phyloP scores from a whole-genome alignment of 2,888 invertebrate genomes.

The Linnaemya tessellans region DNA sequence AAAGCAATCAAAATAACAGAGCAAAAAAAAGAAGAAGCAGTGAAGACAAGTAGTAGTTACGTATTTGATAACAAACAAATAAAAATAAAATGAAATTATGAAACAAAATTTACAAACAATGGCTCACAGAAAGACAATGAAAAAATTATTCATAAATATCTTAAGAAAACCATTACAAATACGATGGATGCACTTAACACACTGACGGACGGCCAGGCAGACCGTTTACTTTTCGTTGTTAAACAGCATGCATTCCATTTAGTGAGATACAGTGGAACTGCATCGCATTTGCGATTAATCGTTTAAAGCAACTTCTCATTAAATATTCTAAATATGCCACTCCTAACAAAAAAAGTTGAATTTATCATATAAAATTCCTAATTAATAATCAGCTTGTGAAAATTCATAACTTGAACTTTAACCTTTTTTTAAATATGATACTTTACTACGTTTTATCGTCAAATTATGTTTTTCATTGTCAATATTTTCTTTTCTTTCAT shows the following conservation, averaged over 20 bases:
- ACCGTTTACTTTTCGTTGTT: conserved; percentile 3
- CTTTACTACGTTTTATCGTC: too few species aligned
- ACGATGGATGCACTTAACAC: conserved; percentile 10
- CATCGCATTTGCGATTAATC: background rate
- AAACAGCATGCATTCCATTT: conserved; percentile 28
- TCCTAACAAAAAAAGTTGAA: too few species aligned
- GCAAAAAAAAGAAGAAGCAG: conserved; percentile 33
- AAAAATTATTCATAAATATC: conserved; percentile 18
- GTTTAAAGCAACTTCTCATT: too few species aligned
- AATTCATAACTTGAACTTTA: too few species aligned
- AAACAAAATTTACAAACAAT: conserved; percentile 40
- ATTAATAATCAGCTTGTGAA: too few species aligned
- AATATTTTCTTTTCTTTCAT: too few species aligned
- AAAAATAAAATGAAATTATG: background rate
- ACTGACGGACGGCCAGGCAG: background rate
- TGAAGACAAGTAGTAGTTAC: conserved; percentile 42
- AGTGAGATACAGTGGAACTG: conserved; percentile 25
- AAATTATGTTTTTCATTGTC: too few species aligned
- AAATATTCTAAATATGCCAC: too few species aligned
- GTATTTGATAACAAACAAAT: background rate
- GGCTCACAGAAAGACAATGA: conserved; percentile 41
- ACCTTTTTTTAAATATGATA: too few species aligned
- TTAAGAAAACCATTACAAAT: conserved; percentile 37
- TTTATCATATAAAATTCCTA: too few species aligned
- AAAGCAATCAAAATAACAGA: conserved; percentile 21